Evolutionary conservation across 23 tunicate species (phyloP).

Genomic region (Ascidia mentula): DNA sequence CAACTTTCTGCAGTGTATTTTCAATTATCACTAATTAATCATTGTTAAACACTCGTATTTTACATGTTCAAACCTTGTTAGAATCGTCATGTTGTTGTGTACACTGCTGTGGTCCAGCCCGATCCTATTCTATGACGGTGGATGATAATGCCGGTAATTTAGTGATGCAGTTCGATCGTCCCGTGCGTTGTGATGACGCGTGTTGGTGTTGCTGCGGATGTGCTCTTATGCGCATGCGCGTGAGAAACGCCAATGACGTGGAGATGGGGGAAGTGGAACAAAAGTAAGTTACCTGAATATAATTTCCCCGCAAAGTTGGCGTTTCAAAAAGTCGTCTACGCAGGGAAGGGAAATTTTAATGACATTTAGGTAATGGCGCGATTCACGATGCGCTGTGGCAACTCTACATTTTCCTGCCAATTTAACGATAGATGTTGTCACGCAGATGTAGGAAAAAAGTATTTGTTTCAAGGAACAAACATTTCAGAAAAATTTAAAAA

Average conservation of each 20-base stretch:
- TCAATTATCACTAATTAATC: too few species aligned
- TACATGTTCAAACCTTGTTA: neutral
- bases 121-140: constrained; percentile 47
- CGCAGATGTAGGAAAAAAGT: too few species aligned
- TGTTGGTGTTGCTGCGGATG: constrained; percentile 90
- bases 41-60: neutral
- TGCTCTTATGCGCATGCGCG: constrained; percentile 44
- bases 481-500: too few species aligned
- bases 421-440: too few species aligned
- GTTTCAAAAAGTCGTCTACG: too few species aligned
- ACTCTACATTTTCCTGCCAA: too few species aligned
- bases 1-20: too few species aligned
- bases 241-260: constrained; percentile 18
- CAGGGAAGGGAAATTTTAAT: too few species aligned
- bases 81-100: constrained; percentile 74
- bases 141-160: constrained; percentile 21
- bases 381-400: too few species aligned
- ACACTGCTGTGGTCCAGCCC: constrained; percentile 82
- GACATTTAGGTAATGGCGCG: too few species aligned
- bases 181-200: constrained; percentile 63
- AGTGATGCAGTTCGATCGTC: constrained; percentile 59
- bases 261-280: constrained; percentile 40
- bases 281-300: constrained; percentile 41
- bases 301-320: too few species aligned
- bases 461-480: too few species aligned